A percentile compares a stretch with the other conserved stretches of the same genome.
Conservation (phyloP, 2,888 invertebrate species). For the Limnephilus marmoratus region DNA sequence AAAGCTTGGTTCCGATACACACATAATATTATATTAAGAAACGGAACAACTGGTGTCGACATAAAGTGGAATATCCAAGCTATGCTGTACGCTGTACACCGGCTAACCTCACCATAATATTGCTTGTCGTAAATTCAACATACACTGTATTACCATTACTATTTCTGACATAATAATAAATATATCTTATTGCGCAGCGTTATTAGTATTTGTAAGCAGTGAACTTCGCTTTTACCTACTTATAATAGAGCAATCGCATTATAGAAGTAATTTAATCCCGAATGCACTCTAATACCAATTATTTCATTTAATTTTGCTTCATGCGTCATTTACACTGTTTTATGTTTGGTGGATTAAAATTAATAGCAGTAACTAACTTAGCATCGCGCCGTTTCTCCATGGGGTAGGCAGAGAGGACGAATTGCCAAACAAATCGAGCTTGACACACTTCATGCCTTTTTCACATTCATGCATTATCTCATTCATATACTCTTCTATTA, state of each 20-base stretch:
- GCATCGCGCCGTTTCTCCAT: too few relatives aligned
- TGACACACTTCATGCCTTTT: too few relatives aligned
- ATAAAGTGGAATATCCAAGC: slow-evolving; percentile 19
- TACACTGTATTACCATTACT: slow-evolving; percentile 58
- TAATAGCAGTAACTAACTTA: too few relatives aligned
- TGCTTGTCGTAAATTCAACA: slow-evolving; percentile 61
- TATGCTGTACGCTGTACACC: neutral
- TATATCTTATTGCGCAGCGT: slow-evolving; percentile 62
- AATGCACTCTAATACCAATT: neutral
- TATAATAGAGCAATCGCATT: neutral
- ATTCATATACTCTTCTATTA: too few relatives aligned
- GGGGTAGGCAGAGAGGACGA: too few relatives aligned
- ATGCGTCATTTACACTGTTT: too few relatives aligned
- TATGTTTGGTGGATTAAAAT: too few relatives aligned
- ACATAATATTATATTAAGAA: neutral
- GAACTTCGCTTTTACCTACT: neutral
- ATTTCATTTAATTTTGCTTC: neutral
- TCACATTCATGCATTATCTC: too few relatives aligned
- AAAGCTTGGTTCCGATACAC: slow-evolving; percentile 29
- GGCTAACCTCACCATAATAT: slow-evolving; percentile 56
- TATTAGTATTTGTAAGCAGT: slow-evolving; percentile 64
- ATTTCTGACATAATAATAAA: slow-evolving; percentile 61
- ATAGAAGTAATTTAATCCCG: neutral
- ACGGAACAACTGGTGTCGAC: slow-evolving; percentile 26
- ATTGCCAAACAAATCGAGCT: too few relatives aligned